Conservation (phyloP, 2,797 vertebrate genomes). For the Crenichthys baileyi region DNA sequence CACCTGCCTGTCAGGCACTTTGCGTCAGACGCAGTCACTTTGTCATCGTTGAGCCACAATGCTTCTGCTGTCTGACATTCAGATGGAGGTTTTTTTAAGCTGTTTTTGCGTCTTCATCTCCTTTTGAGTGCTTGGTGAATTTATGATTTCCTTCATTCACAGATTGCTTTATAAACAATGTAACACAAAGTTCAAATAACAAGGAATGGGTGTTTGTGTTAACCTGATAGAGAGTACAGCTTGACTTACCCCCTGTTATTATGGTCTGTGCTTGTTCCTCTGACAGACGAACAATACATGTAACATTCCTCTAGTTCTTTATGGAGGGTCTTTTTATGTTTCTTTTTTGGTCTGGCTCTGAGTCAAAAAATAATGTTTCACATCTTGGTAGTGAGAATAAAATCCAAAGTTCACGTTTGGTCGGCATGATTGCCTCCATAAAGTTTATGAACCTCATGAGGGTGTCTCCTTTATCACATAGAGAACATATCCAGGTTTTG, state of each 20-base stretch:
- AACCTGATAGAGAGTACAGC: background rate
- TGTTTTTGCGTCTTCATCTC: background rate
- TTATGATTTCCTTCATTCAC: background rate
- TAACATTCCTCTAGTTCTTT: background rate
- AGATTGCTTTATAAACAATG: background rate
- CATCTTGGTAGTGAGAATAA: background rate
- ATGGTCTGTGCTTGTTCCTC: background rate
- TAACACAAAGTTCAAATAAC: background rate
- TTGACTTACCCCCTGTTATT: background rate
- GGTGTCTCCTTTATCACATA: background rate
- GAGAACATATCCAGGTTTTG: background rate
- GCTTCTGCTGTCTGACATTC: conserved; percentile 3
- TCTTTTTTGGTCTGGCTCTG: background rate
- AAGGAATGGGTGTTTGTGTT: background rate
- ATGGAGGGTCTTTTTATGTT: background rate
- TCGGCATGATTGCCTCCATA: background rate
- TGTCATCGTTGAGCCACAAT: conserved; percentile 3
- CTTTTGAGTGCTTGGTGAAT: background rate
- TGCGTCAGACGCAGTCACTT: conserved; percentile 1
- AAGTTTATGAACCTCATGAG: background rate
- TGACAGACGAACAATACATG: background rate
- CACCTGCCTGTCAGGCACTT: conserved; percentile 3
- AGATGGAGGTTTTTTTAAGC: background rate
- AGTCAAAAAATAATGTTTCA: background rate
- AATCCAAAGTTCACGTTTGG: background rate